Percentiles rank a stretch among this genome's conserved stretches.
phyloP scores from a whole-genome alignment of 2,888 invertebrate genomes.

The Odontocolon sp. region DNA sequence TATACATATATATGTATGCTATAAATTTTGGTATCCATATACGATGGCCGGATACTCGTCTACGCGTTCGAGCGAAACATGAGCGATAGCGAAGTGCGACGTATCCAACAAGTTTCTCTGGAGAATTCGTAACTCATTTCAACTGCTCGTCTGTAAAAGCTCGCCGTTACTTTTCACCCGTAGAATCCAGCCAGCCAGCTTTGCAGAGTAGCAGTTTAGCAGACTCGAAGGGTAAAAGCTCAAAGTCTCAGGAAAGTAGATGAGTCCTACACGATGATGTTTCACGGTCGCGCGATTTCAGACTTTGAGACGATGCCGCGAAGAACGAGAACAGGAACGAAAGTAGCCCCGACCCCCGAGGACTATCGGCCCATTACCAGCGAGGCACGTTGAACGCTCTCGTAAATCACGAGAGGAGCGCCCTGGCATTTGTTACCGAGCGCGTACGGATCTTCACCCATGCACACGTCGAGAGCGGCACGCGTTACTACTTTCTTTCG shows the following conservation, averaged over 20 bases:
- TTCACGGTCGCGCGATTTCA: constrained; percentile 72
- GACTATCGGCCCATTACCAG: constrained; percentile 74
- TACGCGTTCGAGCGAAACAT: no score
- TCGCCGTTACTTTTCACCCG: not conserved
- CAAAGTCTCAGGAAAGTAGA: constrained; percentile 4
- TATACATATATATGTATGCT: not conserved
- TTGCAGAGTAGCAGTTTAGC: not conserved
- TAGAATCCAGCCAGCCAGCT: not conserved
- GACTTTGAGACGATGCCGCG: constrained; percentile 68
- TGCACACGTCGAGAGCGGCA: constrained; percentile 8
- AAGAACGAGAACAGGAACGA: not conserved
- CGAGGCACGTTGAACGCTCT: constrained; percentile 72
- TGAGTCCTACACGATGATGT: constrained; percentile 53
- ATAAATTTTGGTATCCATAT: constrained; percentile 18
- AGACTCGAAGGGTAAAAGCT: not conserved
- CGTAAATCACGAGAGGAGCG: constrained; percentile 73
- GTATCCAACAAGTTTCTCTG: no score
- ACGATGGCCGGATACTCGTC: not conserved
- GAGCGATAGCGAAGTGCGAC: no score
- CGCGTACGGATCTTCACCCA: constrained; percentile 13
- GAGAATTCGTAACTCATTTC: not conserved
- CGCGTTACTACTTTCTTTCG: constrained; percentile 28
- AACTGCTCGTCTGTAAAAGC: not conserved
- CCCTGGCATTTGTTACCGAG: constrained; percentile 59
- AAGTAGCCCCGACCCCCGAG: constrained; percentile 30